Evolutionary conservation across 2,888 invertebrate species (phyloP), one percentile per base, ranked within the genome.

Genomic region (Drepanosiphum platanoidis): DNA sequence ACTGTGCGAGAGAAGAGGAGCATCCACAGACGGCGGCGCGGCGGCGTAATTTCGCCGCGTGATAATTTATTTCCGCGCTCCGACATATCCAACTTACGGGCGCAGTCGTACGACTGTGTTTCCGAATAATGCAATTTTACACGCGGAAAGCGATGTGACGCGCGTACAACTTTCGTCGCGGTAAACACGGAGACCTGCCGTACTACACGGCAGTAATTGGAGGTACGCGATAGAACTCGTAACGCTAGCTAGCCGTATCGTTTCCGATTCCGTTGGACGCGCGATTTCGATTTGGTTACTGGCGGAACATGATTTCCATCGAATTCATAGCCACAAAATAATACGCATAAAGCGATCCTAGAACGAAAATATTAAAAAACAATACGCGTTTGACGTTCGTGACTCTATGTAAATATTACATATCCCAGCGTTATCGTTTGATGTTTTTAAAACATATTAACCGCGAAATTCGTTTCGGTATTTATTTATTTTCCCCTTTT

Each of bases 111-210:
- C 42, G 27, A 27, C n/a, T 30, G 30, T 30, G 30, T 15, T 36
- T n/a, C 22, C 11, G 58, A 34, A 58, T 58, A 27, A 75, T 58
- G 58, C 34, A 58, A 75, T 75, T 58, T 75, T 7, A 15, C 27
- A 58, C 27, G 58, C 22, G n/a, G 27, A 75, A 75, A 58, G 58
- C 36, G 58, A 58, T 75, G 75, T 61, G 75, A 75, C 75, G 75
- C 34, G 58, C 27, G 36, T 36, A 30, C 22, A 32, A 46, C 3
- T 32, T 52, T 22, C 8, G n/a, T 13, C 52, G 34, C n/a, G 13
- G 15, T 13, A n/a, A n/a, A n/a, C 27, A n/a, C 9, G 27, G 2
- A 4, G 13, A 15, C 11, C 46, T 27, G 61, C 0, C n/a, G 61
- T 61, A 5, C 18, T n/a, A 8, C 8, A 58, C n/a, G 8, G 58